Conservation (phyloP, 2,888 invertebrate genomes). For the Leptura quadrifasciata region DNA sequence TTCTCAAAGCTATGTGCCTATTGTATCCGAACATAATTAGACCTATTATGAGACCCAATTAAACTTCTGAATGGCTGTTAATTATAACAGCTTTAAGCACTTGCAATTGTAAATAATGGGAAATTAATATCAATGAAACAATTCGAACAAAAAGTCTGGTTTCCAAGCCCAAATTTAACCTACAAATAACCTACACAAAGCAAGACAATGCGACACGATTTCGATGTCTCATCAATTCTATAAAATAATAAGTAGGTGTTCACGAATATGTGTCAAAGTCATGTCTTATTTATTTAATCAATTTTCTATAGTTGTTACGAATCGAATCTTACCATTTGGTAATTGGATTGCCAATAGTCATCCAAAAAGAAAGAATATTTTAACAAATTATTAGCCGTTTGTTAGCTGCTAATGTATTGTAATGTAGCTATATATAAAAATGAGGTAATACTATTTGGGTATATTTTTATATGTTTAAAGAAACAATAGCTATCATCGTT, state of each 20-base stretch:
- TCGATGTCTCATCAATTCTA: slow-evolving; percentile 12
- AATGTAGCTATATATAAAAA: not conserved
- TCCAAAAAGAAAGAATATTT: slow-evolving; percentile 19
- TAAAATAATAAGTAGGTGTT: slow-evolving; percentile 1
- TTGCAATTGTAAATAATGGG: slow-evolving; percentile 10
- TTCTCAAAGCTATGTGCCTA: not conserved
- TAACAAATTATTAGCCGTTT: slow-evolving; percentile 3
- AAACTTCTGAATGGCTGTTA: not conserved
- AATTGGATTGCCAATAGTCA: not conserved
- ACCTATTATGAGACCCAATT: not conserved
- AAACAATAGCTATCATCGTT: too few relatives aligned
- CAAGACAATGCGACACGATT: slow-evolving; percentile 4
- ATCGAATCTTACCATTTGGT: not conserved
- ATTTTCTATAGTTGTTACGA: slow-evolving; percentile 14
- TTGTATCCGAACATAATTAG: slow-evolving; percentile 6
- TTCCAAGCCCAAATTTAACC: slow-evolving; percentile 1
- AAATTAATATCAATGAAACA: slow-evolving; percentile 22
- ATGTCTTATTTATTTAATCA: slow-evolving; percentile 11
- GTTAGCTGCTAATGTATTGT: not conserved
- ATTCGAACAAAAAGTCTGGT: slow-evolving; percentile 11
- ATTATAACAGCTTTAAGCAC: not conserved
- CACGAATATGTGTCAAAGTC: slow-evolving; percentile 25
- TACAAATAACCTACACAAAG: slow-evolving; percentile 15
- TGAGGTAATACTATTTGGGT: not conserved
- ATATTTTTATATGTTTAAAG: not conserved